Percentiles rank a stretch among this genome's conserved stretches.
Evolutionary conservation across 2,888 invertebrate species (phyloP).

Genomic region (Tipula lateralis): DNA sequence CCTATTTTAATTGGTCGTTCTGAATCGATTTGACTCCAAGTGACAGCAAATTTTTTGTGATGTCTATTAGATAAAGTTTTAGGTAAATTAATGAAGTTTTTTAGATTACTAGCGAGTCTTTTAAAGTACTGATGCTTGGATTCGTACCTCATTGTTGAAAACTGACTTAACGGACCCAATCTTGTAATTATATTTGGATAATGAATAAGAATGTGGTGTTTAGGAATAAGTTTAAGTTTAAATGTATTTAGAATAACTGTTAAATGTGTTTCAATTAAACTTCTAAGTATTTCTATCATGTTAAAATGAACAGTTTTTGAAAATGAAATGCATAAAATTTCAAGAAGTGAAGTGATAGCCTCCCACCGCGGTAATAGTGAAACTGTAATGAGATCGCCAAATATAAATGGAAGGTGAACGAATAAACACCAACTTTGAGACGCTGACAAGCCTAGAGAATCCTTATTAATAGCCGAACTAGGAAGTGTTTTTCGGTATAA

Average conservation of each 20-base stretch:
- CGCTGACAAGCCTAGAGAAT: neutral
- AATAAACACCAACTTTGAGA: neutral
- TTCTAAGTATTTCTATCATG: neutral
- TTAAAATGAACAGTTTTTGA: neutral
- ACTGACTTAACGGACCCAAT: neutral
- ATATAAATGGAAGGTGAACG: neutral
- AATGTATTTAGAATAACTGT: neutral
- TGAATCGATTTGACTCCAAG: neutral
- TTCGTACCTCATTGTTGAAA: neutral
- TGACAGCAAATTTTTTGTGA: neutral
- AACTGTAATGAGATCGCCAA: neutral
- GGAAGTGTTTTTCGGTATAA: neutral
- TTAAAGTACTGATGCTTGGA: neutral
- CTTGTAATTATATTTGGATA: neutral
- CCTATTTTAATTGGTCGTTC: neutral
- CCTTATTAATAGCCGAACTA: neutral
- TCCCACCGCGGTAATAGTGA: neutral
- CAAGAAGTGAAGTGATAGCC: neutral
- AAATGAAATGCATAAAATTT: neutral
- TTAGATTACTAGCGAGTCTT: neutral
- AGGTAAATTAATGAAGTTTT: neutral
- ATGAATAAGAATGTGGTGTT: neutral
- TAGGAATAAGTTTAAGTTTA: neutral
- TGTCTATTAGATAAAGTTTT: neutral
- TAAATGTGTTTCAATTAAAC: neutral